Evolutionary conservation across 1,140 invertebrate genomes (phyloP), one percentile per base, ranked within the genome.

Genomic region (Belonocnema kinseyi): DNA sequence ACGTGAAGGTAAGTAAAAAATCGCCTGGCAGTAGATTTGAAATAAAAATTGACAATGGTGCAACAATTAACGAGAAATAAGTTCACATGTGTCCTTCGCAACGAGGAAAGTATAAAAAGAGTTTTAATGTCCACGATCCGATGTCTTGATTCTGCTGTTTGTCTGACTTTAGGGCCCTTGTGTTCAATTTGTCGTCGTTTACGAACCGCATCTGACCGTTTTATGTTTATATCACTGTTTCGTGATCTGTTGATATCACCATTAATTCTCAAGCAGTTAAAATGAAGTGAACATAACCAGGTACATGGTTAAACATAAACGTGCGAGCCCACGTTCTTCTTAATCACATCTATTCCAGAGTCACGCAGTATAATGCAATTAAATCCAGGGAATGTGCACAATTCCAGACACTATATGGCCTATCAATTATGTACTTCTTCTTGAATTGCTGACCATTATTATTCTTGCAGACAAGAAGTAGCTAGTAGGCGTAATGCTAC

Each of bases 171-270:
- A 66, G 58, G 40, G 16, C 21, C 7, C 26, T 33, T 66, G 13
- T 21, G 21, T 13, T 66, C 58, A 66, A 66, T 66, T 66, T 66
- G 58, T 66, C 21, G 21, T 66, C 58, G 19, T 66, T 66, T 66
- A 66, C 58, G 58, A 66, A 33, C 58, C 14, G 12, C 10, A 66
- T 66, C 58, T 66, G 58, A 66, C 14, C 58, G 58, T 66, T 66
- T 66, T 66, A 66, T 66, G 58, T 66, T 21, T 33, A 66, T 66
- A 66, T 66, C 58, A 66, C 58, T 40, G 58, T 66, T 66, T 66
- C 58, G 58, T 66, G 58, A 66, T 66, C 58, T 66, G 58, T 13
- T 21, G 26, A 13, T 66, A 66, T 66, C 58, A 33, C 58, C 58
- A 66, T 66, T 66, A 66, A 26, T 66, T 66, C 11, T 7, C 58